Evolutionary conservation across 2,888 invertebrate genomes (phyloP).

Genomic region (Drosophila cognata): DNA sequence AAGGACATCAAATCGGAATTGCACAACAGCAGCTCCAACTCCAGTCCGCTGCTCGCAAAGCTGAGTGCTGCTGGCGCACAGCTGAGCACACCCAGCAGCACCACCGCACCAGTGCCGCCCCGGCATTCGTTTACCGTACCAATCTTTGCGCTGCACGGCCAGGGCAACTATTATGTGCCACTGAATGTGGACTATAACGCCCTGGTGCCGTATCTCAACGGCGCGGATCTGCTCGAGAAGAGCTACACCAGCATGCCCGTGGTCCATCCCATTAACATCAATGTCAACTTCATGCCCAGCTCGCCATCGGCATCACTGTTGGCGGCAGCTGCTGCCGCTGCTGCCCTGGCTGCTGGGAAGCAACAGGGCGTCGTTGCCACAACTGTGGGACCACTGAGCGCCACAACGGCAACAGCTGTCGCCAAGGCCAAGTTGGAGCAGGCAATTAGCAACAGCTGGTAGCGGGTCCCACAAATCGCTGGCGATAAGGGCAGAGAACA

Average conservation of each 20-base stretch:
- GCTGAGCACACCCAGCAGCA: constrained; percentile 70
- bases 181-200: constrained; percentile 91
- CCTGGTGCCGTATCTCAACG: constrained; percentile 89
- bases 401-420: constrained; percentile 53
- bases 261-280: constrained; percentile 95
- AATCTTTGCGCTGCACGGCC: constrained; percentile 95
- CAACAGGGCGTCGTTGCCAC: constrained; percentile 56
- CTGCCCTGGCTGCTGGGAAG: constrained; percentile 76
- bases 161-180: constrained; percentile 95
- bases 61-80: constrained; percentile 64
- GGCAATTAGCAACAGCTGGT: constrained; percentile 84
- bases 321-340: constrained; percentile 79
- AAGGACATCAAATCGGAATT: constrained; percentile 83
- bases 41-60: constrained; percentile 64
- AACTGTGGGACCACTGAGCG: constrained; percentile 50
- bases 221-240: constrained; percentile 87
- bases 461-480: constrained; percentile 19
- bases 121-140: constrained; percentile 88
- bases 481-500: constrained; percentile 52
- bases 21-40: constrained; percentile 69
- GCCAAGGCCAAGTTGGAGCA: constrained; percentile 83
- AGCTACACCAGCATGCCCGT: constrained; percentile 86
- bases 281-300: constrained; percentile 89
- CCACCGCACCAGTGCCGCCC: constrained; percentile 65
- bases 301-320: constrained; percentile 74